Evolutionary conservation across 2,888 invertebrate species (phyloP).

Genomic region (Brachyopa scutellaris): DNA sequence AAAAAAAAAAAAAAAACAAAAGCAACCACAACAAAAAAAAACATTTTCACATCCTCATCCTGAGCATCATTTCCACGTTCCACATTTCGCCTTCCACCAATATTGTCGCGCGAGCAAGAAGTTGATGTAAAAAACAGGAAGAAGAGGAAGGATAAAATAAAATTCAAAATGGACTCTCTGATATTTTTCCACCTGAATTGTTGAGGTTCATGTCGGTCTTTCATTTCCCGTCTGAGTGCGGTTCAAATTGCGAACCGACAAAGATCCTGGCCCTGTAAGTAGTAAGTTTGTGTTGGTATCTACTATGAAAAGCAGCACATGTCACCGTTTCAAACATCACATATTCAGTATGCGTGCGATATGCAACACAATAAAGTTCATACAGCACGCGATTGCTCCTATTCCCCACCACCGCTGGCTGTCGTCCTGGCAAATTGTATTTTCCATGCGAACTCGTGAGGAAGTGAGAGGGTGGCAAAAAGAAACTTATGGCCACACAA

Average conservation of each 20-base stretch:
- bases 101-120: no score
- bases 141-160: neutral
- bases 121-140: neutral
- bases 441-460: constrained; percentile 3
- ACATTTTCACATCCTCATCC: constrained; percentile 25
- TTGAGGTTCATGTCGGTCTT: constrained; percentile 47
- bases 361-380: constrained; percentile 44
- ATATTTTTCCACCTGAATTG: constrained; percentile 24
- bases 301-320: constrained; percentile 31
- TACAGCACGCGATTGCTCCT: constrained; percentile 35
- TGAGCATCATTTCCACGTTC: no score
- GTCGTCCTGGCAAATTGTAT: constrained; percentile 17
- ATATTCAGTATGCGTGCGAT: constrained; percentile 58
- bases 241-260: constrained; percentile 25
- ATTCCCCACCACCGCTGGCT: neutral
- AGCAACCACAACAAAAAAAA: neutral
- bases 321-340: constrained; percentile 43
- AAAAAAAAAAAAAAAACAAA: constrained; percentile 3
- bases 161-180: constrained; percentile 19
- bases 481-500: neutral
- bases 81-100: no score
- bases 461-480: neutral
- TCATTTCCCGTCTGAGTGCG: constrained; percentile 40
- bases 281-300: neutral
- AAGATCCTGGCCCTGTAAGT: neutral